phyloP scores from a whole-genome alignment of 2,797 vertebrate genomes.

The Hemitrygon akajei region DNA sequence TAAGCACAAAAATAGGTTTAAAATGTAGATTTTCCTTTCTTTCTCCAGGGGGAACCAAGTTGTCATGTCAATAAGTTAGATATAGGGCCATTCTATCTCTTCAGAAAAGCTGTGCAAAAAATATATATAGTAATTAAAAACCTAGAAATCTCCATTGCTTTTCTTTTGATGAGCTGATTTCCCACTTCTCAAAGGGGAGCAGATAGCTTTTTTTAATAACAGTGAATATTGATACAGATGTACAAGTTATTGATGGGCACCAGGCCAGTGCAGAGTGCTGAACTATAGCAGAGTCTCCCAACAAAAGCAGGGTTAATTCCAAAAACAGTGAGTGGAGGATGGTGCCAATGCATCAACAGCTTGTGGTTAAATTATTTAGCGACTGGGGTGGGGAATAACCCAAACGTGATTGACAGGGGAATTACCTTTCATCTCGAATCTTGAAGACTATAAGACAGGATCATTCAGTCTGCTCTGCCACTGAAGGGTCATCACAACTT shows the following conservation, averaged over 20 bases:
- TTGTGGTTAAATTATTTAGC: too few relatives aligned
- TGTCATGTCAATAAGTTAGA: background rate
- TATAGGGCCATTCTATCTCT: background rate
- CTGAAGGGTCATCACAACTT: too few relatives aligned
- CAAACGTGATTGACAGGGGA: background rate
- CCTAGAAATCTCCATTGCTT: background rate
- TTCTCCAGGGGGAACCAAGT: too few relatives aligned
- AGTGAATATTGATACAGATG: background rate
- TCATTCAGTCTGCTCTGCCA: too few relatives aligned
- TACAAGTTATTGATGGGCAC: background rate
- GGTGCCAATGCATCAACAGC: too few relatives aligned
- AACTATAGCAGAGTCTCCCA: background rate
- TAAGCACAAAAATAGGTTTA: slow-evolving; percentile 18
- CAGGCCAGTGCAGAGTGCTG: too few relatives aligned
- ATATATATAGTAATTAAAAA: background rate
- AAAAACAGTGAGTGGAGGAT: background rate
- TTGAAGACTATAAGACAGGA: too few relatives aligned
- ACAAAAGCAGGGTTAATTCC: background rate
- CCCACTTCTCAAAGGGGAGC: background rate
- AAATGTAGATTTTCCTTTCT: background rate
- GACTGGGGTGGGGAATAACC: too few relatives aligned
- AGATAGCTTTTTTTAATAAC: background rate
- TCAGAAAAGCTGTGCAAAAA: background rate
- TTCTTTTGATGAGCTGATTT: background rate
- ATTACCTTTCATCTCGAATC: background rate